Evolutionary conservation across 2,113 vertebrate species (phyloP), one percentile per base, ranked within the genome.

Genomic region (Taurulus bubalis): DNA sequence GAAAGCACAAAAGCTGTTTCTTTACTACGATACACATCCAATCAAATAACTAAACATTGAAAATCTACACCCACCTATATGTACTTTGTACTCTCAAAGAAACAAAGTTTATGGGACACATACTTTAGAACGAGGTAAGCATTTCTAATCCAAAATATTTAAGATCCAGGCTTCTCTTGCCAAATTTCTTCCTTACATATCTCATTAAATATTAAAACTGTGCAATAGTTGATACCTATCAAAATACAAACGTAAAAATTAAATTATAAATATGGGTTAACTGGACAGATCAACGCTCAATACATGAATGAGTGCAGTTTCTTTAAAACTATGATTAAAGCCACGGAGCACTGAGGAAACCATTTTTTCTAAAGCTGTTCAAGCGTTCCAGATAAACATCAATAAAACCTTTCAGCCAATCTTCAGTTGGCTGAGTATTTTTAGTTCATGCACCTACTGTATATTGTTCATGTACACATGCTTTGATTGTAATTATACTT

Each of bases 121-220:
- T 11, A 14, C 36, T 30, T 40, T 16, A 32, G 20, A 58, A 30
- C 24, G 53, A 56, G 53, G 53, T 47, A 28, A 68, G 40, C 18
- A 45, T 42, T 32, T 30, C 10, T 42, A 28, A 15, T 15, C 32
- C 30, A 24, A 26, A 38, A 47, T 45, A 59, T 49, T 38, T 47
- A 4, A 71, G 47, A 47, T 34, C 26, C 30, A n/a, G n/a, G 4
- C 18, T 30, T 32, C 12, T 36, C 8, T 45, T 0, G 1, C 8
- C 45, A 26, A 12, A 65, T 15, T 64, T 5, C 6, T 1, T 20
- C 49, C 10, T 40, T 66, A 42, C 30, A 77, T 47, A 34, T 32
- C 14, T 34, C 12, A 77, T 69, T 34, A 36, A 59, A 60, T 49
- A 60, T 60, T 59, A 45, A 60, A 59, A 45, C 38, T 4, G n/a